Percentiles rank a stretch among this genome's conserved stretches.
These are phyloP conservation scores for Callinectes sapidus DNA, from an alignment of 2,888 invertebrate species.

Conservation along the genomic window DNA sequence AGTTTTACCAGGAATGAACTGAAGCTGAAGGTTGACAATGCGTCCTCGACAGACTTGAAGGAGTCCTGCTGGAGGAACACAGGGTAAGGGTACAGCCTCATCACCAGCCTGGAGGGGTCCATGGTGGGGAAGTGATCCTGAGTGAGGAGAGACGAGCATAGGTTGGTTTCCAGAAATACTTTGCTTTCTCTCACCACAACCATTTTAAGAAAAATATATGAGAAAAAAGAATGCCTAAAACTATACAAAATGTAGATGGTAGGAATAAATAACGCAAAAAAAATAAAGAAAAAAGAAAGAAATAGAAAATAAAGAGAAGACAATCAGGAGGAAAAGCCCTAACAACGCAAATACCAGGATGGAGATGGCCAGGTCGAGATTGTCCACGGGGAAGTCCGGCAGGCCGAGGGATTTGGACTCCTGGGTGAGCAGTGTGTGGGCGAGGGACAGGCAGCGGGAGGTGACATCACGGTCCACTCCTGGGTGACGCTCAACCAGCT, in stretches of 20 bases:
- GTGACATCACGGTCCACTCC: slow-evolving; percentile 57
- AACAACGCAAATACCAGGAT: slow-evolving; percentile 79
- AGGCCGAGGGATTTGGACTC: slow-evolving; percentile 80
- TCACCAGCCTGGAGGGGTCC: slow-evolving; percentile 83
- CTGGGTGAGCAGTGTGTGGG: slow-evolving; percentile 63
- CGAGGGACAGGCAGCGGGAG: slow-evolving; percentile 66
- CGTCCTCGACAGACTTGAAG: slow-evolving; percentile 83
- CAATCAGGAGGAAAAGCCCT: not conserved
- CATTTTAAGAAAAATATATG: not conserved
- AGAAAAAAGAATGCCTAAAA: not conserved
- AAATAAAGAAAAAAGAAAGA: not conserved
- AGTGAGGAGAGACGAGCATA: not conserved
- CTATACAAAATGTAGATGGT: not conserved
- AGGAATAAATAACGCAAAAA: not conserved
- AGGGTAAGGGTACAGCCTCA: slow-evolving; percentile 89
- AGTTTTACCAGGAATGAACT: slow-evolving; percentile 42
- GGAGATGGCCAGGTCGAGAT: slow-evolving; percentile 81
- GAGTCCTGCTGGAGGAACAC: slow-evolving; percentile 87
- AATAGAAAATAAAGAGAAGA: not conserved
- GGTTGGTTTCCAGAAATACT: no score
- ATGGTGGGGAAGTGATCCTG: slow-evolving; percentile 85
- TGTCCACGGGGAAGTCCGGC: slow-evolving; percentile 94
- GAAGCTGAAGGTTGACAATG: slow-evolving; percentile 82
- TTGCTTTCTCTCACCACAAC: not conserved
- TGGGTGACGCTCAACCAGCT: slow-evolving; percentile 54